These are phyloP conservation scores for Metopia argyrocephala DNA, from an alignment of 2,888 invertebrate genomes.

Conservation along the genomic window DNA sequence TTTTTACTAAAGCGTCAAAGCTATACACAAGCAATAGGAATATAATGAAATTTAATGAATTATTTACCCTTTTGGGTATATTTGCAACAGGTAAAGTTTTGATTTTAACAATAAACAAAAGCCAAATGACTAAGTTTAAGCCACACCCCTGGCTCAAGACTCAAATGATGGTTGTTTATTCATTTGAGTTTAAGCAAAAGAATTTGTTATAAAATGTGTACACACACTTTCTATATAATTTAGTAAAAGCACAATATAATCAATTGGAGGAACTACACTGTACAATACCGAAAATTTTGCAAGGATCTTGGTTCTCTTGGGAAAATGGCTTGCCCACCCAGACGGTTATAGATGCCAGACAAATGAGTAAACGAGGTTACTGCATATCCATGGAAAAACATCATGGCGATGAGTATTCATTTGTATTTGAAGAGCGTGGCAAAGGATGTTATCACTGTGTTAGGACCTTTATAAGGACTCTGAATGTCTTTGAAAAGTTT, in stretches of 20 bases:
- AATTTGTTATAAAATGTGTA: not conserved
- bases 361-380: slow-evolving; percentile 86
- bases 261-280: slow-evolving; percentile 79
- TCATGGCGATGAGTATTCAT: slow-evolving; percentile 90
- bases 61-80: slow-evolving; percentile 49
- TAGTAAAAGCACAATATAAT: slow-evolving; percentile 65
- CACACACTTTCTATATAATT: slow-evolving; percentile 10
- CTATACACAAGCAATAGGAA: not conserved
- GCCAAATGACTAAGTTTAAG: slow-evolving; percentile 4
- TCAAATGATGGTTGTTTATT: slow-evolving; percentile 39
- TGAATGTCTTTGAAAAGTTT: slow-evolving; percentile 92
- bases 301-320: slow-evolving; percentile 95
- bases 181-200: slow-evolving; percentile 17
- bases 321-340: slow-evolving; percentile 89
- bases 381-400: slow-evolving; percentile 85
- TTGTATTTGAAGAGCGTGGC: slow-evolving; percentile 84
- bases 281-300: slow-evolving; percentile 86
- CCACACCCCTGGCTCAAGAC: slow-evolving; percentile 55
- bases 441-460: slow-evolving; percentile 89
- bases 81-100: slow-evolving; percentile 47
- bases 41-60: slow-evolving; percentile 42
- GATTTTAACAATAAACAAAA: not conserved
- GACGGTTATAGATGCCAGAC: slow-evolving; percentile 89
- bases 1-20: not conserved
- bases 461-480: slow-evolving; percentile 89